Percentiles rank a stretch among this genome's conserved stretches.
These are phyloP conservation scores for Rotaria magnacalcarata DNA, from an alignment of 2,888 invertebrate species.

Conservation along the genomic window DNA sequence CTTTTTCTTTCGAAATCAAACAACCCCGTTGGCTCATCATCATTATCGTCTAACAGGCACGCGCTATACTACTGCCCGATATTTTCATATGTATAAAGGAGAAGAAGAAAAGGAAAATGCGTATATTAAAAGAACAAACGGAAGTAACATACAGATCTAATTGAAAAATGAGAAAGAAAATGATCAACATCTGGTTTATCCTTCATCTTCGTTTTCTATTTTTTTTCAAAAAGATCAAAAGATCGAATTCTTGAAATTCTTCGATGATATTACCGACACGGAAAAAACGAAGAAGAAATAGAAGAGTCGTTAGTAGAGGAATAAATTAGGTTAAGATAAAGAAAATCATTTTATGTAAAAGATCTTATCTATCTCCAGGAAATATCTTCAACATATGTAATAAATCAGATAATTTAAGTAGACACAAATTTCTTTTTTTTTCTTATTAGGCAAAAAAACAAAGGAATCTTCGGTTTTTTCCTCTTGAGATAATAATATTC, in stretches of 20 bases:
- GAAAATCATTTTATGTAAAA: constrained; percentile 14
- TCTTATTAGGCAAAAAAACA: neutral
- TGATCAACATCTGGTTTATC: constrained; percentile 12
- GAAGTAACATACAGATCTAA: constrained; percentile 2
- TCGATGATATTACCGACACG: neutral
- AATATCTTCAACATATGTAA: constrained; percentile 9
- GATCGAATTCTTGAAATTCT: neutral
- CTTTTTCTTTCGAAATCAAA: constrained; percentile 22
- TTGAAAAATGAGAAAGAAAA: constrained; percentile 2
- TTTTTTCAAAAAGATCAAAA: neutral
- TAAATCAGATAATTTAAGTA: constrained; percentile 14
- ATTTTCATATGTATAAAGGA: constrained; percentile 10
- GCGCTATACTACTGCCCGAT: constrained; percentile 1
- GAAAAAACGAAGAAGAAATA: neutral
- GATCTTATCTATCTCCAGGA: neutral
- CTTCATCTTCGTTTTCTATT: neutral
- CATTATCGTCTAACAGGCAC: constrained; percentile 20
- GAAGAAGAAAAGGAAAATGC: neutral
- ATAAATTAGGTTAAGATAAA: constrained; percentile 14
- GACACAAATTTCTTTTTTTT: constrained; percentile 7
- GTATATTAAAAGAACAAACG: neutral
- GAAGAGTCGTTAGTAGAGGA: neutral
- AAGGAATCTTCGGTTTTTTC: neutral
- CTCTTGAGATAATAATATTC: constrained; percentile 13
- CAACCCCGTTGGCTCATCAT: constrained; percentile 20